Conservation (phyloP, 2,888 invertebrate species). For the Acanthosepion esculentum region DNA sequence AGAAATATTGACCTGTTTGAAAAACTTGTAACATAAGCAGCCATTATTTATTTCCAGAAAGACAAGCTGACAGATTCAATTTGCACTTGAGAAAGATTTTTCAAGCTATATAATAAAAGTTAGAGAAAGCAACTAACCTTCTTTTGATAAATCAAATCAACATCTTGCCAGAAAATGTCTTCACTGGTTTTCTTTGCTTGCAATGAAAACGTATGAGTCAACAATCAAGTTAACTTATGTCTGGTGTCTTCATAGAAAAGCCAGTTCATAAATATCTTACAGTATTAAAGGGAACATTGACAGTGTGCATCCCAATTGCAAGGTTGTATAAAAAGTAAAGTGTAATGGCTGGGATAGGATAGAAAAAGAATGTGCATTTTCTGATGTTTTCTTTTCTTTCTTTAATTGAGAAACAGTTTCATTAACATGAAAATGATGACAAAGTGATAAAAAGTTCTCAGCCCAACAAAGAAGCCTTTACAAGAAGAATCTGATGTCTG, state of each 20-base stretch:
- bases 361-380: no score
- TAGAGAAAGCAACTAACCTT: constrained; percentile 6
- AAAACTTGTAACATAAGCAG: constrained; percentile 33
- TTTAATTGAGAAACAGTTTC: no score
- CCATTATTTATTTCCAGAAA: constrained; percentile 12
- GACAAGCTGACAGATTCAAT: constrained; percentile 33
- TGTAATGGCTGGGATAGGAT: no score
- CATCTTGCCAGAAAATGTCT: constrained; percentile 20
- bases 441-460: no score
- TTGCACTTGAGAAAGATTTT: constrained; percentile 33
- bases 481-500: no score
- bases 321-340: no score
- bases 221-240: background rate
- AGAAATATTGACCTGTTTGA: constrained; percentile 22
- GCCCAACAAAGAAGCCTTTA: no score
- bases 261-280: background rate
- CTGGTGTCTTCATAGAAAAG: background rate
- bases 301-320: background rate
- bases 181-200: background rate
- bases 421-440: no score
- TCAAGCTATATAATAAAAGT: constrained; percentile 11
- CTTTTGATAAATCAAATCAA: constrained; percentile 18
- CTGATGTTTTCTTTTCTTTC: no score
- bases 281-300: background rate
- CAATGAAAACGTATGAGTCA: background rate